Conservation (phyloP, 2,797 vertebrate genomes). For the Anas capensis region DNA sequence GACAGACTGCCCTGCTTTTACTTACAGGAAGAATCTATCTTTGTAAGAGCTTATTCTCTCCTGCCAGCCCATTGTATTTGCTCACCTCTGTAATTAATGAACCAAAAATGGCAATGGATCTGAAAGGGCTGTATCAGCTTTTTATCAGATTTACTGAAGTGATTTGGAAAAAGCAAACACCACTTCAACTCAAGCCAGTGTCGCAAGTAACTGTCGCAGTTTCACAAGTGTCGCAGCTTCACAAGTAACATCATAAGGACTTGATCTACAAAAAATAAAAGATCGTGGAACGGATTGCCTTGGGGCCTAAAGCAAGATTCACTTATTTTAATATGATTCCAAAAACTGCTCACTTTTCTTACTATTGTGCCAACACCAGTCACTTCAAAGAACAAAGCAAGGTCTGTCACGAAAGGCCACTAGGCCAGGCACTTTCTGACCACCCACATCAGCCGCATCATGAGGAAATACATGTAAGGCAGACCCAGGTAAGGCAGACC, state of each 20-base stretch:
- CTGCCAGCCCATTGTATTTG: neutral
- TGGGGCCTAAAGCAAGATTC: neutral
- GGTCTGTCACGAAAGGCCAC: neutral
- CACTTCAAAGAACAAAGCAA: neutral
- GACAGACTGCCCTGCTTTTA: neutral
- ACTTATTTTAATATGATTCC: neutral
- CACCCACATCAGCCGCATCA: neutral
- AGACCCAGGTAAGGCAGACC: neutral
- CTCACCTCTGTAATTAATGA: neutral
- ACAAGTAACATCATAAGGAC: neutral
- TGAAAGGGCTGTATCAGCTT: neutral
- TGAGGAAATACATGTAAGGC: neutral
- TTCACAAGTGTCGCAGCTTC: neutral
- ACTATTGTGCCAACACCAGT: neutral
- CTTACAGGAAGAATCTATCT: neutral
- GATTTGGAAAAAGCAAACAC: neutral
- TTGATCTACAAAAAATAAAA: neutral
- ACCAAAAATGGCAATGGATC: neutral
- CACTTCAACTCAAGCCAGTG: neutral
- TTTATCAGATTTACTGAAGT: neutral
- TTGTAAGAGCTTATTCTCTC: neutral
- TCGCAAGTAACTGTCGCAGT: too few relatives aligned
- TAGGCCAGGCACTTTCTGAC: neutral
- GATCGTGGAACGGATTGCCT: neutral
- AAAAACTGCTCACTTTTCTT: neutral